phyloP scores from a whole-genome alignment of 2,888 invertebrate species.

The Branchipolynoe longqiensis region DNA sequence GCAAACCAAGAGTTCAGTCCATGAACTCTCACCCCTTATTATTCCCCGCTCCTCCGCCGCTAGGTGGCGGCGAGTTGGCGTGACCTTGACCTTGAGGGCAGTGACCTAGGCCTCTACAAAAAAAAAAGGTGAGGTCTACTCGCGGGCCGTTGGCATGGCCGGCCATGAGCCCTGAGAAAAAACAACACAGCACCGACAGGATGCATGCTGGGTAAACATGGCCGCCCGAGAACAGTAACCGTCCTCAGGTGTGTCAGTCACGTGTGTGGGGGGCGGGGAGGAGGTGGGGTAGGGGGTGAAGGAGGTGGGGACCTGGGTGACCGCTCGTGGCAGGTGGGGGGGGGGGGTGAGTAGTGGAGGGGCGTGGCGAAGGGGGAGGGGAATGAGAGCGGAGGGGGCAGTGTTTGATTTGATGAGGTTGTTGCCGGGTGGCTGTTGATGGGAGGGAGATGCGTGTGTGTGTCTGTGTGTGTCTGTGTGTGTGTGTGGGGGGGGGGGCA shows the following conservation, averaged over 20 bases:
- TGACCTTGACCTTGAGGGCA: conserved; percentile 42
- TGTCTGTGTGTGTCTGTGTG: background rate
- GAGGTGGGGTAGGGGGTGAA: background rate
- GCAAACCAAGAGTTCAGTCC: background rate
- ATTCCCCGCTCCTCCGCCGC: background rate
- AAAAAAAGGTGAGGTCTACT: background rate
- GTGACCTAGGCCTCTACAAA: too few species aligned
- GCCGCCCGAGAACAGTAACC: background rate
- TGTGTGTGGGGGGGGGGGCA: background rate
- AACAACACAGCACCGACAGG: conserved; percentile 15
- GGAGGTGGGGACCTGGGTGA: conserved; percentile 12
- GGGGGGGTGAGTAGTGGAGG: background rate
- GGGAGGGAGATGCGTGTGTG: background rate
- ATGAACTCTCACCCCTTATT: background rate
- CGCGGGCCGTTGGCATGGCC: conserved; percentile 2
- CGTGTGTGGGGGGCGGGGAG: background rate
- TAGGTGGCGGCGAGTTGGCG: background rate
- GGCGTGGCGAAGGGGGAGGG: too few species aligned
- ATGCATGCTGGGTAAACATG: background rate
- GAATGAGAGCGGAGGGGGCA: too few species aligned
- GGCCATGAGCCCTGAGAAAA: conserved; percentile 28
- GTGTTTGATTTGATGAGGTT: background rate
- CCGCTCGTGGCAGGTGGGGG: background rate
- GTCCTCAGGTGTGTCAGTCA: background rate
- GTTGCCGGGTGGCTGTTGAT: background rate